Conservation (phyloP, 2,888 invertebrate genomes). For the Autographa gamma region DNA sequence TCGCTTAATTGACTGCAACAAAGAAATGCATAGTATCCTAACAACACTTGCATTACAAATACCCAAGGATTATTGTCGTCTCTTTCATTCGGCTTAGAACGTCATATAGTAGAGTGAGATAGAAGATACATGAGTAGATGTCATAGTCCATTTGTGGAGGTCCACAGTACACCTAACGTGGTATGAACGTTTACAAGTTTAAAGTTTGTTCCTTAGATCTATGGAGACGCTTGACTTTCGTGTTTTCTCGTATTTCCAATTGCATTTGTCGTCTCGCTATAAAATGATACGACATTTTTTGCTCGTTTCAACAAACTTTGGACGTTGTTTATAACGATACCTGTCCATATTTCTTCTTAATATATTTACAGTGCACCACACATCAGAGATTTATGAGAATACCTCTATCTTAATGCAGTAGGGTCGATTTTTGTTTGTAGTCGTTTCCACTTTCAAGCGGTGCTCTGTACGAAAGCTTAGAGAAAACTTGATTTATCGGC, state of each 20-base stretch:
- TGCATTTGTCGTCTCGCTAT: conserved; percentile 15
- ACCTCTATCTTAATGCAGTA: not conserved
- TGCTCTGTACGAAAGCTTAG: conserved; percentile 5
- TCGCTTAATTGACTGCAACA: conserved; percentile 36
- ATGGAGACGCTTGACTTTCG: conserved; percentile 31
- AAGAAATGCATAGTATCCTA: conserved; percentile 51
- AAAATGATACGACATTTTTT: not conserved
- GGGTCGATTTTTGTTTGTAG: not conserved
- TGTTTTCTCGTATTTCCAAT: conserved; percentile 27
- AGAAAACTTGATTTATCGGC: conserved; percentile 27
- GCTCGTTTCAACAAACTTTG: not conserved
- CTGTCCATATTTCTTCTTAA: conserved; percentile 2
- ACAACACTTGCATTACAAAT: conserved; percentile 57
- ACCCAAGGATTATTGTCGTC: conserved; percentile 24
- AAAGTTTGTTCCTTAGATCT: conserved; percentile 36
- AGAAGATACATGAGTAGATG: conserved; percentile 55
- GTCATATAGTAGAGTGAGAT: conserved; percentile 28
- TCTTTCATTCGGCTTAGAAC: conserved; percentile 15
- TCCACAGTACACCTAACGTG: conserved; percentile 44
- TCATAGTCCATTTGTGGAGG: conserved; percentile 69
- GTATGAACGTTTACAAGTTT: conserved; percentile 58
- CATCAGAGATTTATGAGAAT: not conserved
- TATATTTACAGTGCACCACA: not conserved
- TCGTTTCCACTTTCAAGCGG: not conserved
- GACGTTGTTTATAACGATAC: not conserved